A percentile compares a stretch with the other conserved stretches of the same genome.
Conservation (phyloP, 2,888 invertebrate species). For the Ennomos fuscantarius region DNA sequence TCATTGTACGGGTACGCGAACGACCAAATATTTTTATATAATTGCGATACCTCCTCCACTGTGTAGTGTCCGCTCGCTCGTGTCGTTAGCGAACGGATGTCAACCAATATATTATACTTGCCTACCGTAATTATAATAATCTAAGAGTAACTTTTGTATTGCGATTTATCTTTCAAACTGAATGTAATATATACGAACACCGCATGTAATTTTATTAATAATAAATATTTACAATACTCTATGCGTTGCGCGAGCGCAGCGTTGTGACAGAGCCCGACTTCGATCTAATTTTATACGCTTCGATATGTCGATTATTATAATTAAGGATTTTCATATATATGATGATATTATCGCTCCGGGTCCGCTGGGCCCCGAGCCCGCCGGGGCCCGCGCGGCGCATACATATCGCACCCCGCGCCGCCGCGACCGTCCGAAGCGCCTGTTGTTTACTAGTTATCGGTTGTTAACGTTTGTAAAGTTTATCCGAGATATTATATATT, state of each 20-base stretch:
- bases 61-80: slow-evolving; percentile 17
- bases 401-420: slow-evolving; percentile 27
- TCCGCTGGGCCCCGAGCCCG: not conserved
- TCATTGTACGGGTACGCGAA: slow-evolving; percentile 40
- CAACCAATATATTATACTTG: slow-evolving; percentile 5
- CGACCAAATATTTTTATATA: slow-evolving; percentile 61
- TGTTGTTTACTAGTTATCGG: slow-evolving; percentile 43
- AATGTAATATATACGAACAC: slow-evolving; percentile 13
- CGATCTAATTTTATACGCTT: slow-evolving; percentile 46
- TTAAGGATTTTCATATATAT: slow-evolving; percentile 31
- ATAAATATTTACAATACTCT: slow-evolving; percentile 16
- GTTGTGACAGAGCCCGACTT: slow-evolving; percentile 26
- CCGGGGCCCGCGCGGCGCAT: slow-evolving; percentile 7
- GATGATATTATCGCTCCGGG: not conserved
- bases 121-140: not conserved
- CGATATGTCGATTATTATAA: slow-evolving; percentile 38
- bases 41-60: slow-evolving; percentile 33
- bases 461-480: slow-evolving; percentile 75
- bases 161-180: slow-evolving; percentile 20
- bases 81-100: not conserved
- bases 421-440: slow-evolving; percentile 29
- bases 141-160: slow-evolving; percentile 13
- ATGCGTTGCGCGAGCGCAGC: slow-evolving; percentile 25
- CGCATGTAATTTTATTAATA: slow-evolving; percentile 18
- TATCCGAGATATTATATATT: slow-evolving; percentile 52